These are phyloP conservation scores for Cephalopachus bancanus DNA, from an alignment of 2,797 vertebrate species.

Conservation along the genomic window DNA sequence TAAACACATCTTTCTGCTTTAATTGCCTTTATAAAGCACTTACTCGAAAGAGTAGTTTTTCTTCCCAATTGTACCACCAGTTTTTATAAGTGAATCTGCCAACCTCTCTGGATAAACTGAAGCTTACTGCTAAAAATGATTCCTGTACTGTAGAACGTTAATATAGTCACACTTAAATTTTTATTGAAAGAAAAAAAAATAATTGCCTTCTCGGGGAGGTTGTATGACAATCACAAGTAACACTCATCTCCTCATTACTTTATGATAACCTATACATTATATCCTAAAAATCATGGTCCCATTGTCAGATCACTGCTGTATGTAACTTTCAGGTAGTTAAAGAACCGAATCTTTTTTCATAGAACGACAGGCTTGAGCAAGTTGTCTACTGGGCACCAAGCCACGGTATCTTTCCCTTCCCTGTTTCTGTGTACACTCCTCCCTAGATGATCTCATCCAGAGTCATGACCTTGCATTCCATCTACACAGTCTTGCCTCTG, in stretches of 20 bases:
- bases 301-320: neutral
- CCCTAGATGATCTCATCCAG: conserved; percentile 12
- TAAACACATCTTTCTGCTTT: conserved; percentile 83
- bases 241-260: conserved; percentile 26
- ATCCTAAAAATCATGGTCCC: neutral
- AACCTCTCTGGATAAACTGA: conserved; percentile 64
- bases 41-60: conserved; percentile 83
- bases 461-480: conserved; percentile 1
- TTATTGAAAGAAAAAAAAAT: neutral
- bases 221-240: neutral
- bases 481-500: neutral
- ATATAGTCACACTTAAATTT: conserved; percentile 48
- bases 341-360: neutral
- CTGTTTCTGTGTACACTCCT: neutral
- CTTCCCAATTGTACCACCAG: conserved; percentile 68
- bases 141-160: neutral
- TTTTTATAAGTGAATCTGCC: conserved; percentile 73
- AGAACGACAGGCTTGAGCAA: conserved; percentile 7
- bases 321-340: neutral
- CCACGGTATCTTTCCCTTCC: neutral
- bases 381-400: conserved; percentile 22
- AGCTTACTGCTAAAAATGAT: conserved; percentile 58
- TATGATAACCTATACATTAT: neutral
- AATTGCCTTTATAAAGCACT: conserved; percentile 85
- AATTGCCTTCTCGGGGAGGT: neutral